Percentiles rank a stretch among this genome's conserved stretches.
These are phyloP conservation scores for Cliona cf. orientalis DNA, from an alignment of 37 sponge, comb jelly and placozoan species.

Conservation along the genomic window DNA sequence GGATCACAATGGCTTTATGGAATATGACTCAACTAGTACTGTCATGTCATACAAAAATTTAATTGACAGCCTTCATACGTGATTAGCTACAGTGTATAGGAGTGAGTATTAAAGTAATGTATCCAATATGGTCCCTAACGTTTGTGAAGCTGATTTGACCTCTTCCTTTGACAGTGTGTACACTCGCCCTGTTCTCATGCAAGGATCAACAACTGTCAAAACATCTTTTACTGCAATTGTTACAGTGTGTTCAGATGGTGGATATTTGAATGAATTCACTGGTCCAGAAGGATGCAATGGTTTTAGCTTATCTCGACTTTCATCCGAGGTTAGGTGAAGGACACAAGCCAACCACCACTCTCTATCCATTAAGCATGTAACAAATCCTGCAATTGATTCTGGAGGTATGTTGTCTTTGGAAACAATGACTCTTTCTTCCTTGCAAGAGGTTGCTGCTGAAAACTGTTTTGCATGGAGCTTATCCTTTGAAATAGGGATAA, in stretches of 20 bases:
- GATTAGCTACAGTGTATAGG: no score
- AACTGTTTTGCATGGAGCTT: no score
- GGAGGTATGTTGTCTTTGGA: no score
- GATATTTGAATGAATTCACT: constrained; percentile 26
- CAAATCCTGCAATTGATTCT: no score
- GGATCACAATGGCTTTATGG: no score
- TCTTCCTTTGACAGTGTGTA: background rate
- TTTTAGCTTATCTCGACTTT: constrained; percentile 10
- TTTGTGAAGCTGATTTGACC: background rate
- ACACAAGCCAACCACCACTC: constrained; percentile 53
- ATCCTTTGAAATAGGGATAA: constrained; percentile 3
- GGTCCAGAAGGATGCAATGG: constrained; percentile 52
- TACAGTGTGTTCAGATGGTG: background rate
- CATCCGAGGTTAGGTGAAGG: background rate
- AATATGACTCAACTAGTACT: no score
- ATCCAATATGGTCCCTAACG: no score
- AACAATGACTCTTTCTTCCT: no score
- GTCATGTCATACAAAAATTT: no score
- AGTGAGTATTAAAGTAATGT: no score
- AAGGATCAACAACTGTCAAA: constrained; percentile 21
- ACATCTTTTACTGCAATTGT: constrained; percentile 16
- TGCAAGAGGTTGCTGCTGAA: no score
- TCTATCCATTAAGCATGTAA: constrained; percentile 19
- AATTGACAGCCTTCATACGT: no score
- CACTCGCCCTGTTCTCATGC: constrained; percentile 15